A percentile compares a stretch with the other conserved stretches of the same genome.
phyloP scores from a whole-genome alignment of 2,888 invertebrate species.

The Nebria salina region DNA sequence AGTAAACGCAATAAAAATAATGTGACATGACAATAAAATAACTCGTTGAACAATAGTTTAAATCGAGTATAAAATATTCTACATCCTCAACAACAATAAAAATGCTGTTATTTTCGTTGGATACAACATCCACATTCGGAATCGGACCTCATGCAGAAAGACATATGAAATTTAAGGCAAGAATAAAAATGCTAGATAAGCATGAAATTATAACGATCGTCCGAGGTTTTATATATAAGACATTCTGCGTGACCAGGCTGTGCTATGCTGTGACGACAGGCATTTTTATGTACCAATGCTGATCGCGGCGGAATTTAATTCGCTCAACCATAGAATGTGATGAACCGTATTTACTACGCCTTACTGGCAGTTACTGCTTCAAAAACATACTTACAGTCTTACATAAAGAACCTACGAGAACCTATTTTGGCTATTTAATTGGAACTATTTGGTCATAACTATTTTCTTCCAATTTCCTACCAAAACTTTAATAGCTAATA shows the following conservation, averaged over 20 bases:
- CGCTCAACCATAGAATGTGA: slow-evolving; percentile 13
- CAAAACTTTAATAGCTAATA: not conserved
- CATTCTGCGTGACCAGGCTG: slow-evolving; percentile 20
- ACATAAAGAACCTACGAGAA: not conserved
- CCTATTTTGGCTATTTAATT: not conserved
- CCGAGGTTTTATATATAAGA: slow-evolving; percentile 31
- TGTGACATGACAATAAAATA: slow-evolving; percentile 23
- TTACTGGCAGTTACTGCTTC: not conserved
- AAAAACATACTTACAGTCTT: not conserved
- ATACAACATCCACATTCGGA: not conserved
- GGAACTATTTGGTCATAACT: not conserved
- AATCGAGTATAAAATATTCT: slow-evolving; percentile 36
- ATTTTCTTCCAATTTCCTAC: not conserved
- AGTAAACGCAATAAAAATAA: slow-evolving; percentile 20
- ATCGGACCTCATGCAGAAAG: not conserved
- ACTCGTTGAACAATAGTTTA: slow-evolving; percentile 18
- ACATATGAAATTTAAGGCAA: not conserved
- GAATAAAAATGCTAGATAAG: slow-evolving; percentile 29
- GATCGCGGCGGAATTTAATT: slow-evolving; percentile 23
- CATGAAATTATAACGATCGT: slow-evolving; percentile 43
- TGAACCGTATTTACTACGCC: not conserved
- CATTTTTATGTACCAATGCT: slow-evolving; percentile 36
- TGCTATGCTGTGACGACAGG: slow-evolving; percentile 23
- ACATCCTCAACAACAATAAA: slow-evolving; percentile 24
- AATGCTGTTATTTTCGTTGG: slow-evolving; percentile 34